Evolutionary conservation across 2,888 invertebrate genomes (phyloP), one percentile per base, ranked within the genome.

Genomic region (Heliconius sara): DNA sequence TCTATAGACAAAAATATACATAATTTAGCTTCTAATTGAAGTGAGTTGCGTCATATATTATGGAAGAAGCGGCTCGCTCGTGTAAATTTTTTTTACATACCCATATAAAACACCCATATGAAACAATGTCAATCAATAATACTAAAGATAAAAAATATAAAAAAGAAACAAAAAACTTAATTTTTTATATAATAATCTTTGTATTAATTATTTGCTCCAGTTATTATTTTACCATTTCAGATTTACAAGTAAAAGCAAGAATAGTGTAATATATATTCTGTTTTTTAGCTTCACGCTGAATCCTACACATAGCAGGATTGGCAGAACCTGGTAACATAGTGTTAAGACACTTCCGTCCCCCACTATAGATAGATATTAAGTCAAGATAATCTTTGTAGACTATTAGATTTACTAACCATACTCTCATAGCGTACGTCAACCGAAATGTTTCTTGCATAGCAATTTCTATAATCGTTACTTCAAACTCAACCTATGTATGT

Each of bases 401-500:
- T n/a, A n/a, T n/a, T n/a, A n/a, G n/a, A n/a, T n/a, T n/a, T n/a
- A n/a, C n/a, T n/a, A n/a, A 65, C 16, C 30, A 27, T 30, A 75
- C 66, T 68, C 13, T 71, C 16, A 60, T 63, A 72, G 27, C 12
- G 27, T 52, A 76, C 73, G 78, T 78, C 81, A 74, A 76, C 76
- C 65, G 25, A 74, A 73, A 76, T 47, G 39, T 79, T 81, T 80
- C 77, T 73, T 78, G 81, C 71, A 52, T 63, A 79, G 79, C 80
- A 81, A 82, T 82, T 79, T 80, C 79, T 81, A 81, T 71, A 80
- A 77, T 79, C 78, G 79, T 78, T 76, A 76, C 67, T 77, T 66
- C 70, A 78, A 80, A 75, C 78, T 73, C 34, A 34, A 60, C 86
- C 85, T 88, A 90, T 81, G 34, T 9, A 39, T 39, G 34, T 39